These are phyloP conservation scores for Labroides dimidiatus DNA, from an alignment of 2,797 vertebrate species.

Conservation along the genomic window DNA sequence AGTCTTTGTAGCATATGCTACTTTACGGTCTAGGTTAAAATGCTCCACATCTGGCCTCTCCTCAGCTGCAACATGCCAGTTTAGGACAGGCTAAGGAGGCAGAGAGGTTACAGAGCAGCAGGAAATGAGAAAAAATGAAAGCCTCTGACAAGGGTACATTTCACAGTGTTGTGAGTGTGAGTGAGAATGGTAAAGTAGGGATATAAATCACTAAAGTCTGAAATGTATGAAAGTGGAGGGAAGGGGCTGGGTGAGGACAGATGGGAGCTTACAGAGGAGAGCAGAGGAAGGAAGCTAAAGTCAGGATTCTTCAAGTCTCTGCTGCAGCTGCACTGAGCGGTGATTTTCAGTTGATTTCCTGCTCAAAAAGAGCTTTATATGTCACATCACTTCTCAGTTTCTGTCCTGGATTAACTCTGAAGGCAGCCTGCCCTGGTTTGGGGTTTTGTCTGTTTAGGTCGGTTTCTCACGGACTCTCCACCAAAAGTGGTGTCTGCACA, in stretches of 20 bases:
- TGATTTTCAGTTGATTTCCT: slow-evolving; percentile 20
- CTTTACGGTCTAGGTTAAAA: slow-evolving; percentile 74
- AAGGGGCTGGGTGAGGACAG: slow-evolving; percentile 36
- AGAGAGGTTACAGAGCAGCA: slow-evolving; percentile 63
- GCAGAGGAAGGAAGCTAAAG: slow-evolving; percentile 28
- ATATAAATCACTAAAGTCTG: slow-evolving; percentile 48
- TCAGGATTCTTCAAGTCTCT: slow-evolving; percentile 73
- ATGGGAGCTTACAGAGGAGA: slow-evolving; percentile 25
- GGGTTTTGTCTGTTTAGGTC: slow-evolving; percentile 22
- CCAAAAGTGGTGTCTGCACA: background rate
- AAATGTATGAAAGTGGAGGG: slow-evolving; percentile 18
- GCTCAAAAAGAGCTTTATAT: slow-evolving; percentile 35
- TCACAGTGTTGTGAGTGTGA: slow-evolving; percentile 52
- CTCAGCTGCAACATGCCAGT: slow-evolving; percentile 68
- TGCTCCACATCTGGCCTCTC: slow-evolving; percentile 81
- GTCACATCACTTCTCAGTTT: slow-evolving; percentile 42
- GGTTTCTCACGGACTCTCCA: too few species aligned
- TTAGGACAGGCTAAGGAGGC: slow-evolving; percentile 53
- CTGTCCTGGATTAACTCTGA: slow-evolving; percentile 46
- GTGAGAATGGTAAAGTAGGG: slow-evolving; percentile 38
- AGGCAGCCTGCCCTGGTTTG: background rate
- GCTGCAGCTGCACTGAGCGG: slow-evolving; percentile 68
- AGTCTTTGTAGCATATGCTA: slow-evolving; percentile 65
- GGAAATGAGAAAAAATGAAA: slow-evolving; percentile 70
- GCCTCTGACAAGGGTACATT: slow-evolving; percentile 62